Evolutionary conservation across 2,888 invertebrate genomes (phyloP).

Genomic region (Ametastegia equiseti): DNA sequence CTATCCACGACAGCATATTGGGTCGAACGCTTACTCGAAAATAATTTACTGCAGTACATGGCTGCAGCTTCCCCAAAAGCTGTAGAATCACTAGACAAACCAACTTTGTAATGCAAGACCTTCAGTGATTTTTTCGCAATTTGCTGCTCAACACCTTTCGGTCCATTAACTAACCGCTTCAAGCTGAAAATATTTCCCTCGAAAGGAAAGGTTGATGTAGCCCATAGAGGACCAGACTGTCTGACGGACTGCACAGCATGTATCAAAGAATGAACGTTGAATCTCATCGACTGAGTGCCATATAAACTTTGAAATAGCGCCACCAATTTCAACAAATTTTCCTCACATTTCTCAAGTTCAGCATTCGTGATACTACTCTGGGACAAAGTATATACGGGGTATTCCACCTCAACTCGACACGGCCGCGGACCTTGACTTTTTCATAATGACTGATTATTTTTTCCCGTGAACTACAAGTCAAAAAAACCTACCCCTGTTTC

Average conservation of each 20-base stretch:
- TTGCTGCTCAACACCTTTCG: constrained; percentile 14
- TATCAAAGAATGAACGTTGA: constrained; percentile 11
- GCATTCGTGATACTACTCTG: neutral
- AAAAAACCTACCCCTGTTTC: too few relatives aligned
- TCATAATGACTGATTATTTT: too few relatives aligned
- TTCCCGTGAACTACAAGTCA: too few relatives aligned
- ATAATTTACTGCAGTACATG: neutral
- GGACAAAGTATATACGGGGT: constrained; percentile 18
- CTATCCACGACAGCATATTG: neutral
- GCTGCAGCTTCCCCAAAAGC: neutral
- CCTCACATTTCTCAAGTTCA: constrained; percentile 6
- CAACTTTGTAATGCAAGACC: neutral
- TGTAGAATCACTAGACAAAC: neutral
- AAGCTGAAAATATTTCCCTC: constrained; percentile 9
- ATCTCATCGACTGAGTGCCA: constrained; percentile 7
- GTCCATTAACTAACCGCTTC: constrained; percentile 2
- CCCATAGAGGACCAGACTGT: constrained; percentile 14
- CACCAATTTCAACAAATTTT: neutral
- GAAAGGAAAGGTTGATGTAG: constrained; percentile 12
- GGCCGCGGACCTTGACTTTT: too few relatives aligned
- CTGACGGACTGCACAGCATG: constrained; percentile 6
- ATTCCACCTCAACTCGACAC: too few relatives aligned
- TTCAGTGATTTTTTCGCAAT: neutral
- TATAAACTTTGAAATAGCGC: neutral
- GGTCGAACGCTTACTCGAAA: neutral